Base-by-base conservation (phyloP, 2,113 vertebrate genomes). In the Odobenus rosmarus region DNA sequence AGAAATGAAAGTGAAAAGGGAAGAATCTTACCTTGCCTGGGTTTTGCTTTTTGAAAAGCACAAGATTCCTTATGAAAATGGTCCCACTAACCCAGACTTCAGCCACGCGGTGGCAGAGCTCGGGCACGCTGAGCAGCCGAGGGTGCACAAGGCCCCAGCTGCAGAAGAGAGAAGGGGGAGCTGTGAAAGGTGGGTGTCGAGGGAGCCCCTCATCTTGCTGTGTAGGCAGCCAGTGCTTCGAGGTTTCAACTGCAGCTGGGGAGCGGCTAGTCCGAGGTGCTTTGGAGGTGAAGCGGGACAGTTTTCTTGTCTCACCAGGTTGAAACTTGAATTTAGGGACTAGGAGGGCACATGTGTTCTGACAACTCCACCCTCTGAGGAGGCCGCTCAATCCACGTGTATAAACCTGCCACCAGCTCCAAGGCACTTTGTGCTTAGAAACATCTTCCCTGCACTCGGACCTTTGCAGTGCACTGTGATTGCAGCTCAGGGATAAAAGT, bases 131-230 rank as follows among this genome's bases (percentile, higher is more conserved):
- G 4, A 99, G 99, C 90, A 99, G 98, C 95, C 98, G 99, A 61
- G 99, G 99, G 98, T 99, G 99, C 97, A 99, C 99, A 6, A 99
- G 99, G 86, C 99, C 99, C 99, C 99, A 99, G 97, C 99, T 99
- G 98, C 0, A 61, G 97, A 76, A 97, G 77, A 98, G 76, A 97
- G 96, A 97, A 97, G 92, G 86, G 80, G 94, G 53, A 96, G 67
- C 88, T 95, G 87, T 97, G 90, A 97, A 92, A 77, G 85, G 83
- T 88, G 64, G 82, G 89, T 82, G 67, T 16, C 84, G 69, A 91
- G 36, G 79, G 86, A 49, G 4, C 67, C 86, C 90, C 95, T 67
- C 62, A 84, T 55, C 80, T 82, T 72, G 57, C 79, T 93, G 5
- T 74, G 39, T 12, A 67, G 83, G 57, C 74, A 95, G 88, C 77